These are phyloP conservation scores for Boulengeromyrus knoepffleri DNA, from an alignment of 2,113 vertebrate genomes.

Conservation along the genomic window DNA sequence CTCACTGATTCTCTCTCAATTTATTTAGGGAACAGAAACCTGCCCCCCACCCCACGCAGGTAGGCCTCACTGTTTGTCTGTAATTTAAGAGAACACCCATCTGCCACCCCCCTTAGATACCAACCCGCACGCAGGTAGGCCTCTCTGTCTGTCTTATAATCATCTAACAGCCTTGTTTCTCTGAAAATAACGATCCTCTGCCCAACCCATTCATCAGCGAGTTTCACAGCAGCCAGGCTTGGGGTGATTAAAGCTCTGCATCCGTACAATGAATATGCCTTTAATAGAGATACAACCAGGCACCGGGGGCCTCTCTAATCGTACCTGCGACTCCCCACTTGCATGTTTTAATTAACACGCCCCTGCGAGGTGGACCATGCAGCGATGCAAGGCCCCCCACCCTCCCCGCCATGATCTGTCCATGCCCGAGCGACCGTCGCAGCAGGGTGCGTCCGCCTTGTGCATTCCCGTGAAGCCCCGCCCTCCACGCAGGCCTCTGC, in stretches of 20 bases:
- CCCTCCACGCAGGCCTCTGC: not conserved
- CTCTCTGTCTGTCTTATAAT: slow-evolving; percentile 72
- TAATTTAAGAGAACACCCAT: not conserved
- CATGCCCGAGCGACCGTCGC: no score
- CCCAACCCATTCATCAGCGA: slow-evolving; percentile 98
- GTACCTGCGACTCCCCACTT: slow-evolving; percentile 74
- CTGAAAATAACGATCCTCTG: slow-evolving; percentile 89
- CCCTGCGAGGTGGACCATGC: slow-evolving; percentile 68
- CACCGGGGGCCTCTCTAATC: slow-evolving; percentile 93
- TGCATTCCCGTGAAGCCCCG: not conserved
- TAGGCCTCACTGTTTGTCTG: not conserved
- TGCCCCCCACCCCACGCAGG: not conserved
- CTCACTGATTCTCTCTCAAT: not conserved
- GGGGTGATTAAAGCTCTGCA: slow-evolving; percentile 99
- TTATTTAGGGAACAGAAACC: no score
- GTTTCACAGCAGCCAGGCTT: slow-evolving; percentile 94
- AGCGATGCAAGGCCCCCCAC: slow-evolving; percentile 63
- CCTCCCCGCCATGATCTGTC: not conserved
- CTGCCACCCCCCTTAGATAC: not conserved
- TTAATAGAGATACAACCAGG: slow-evolving; percentile 98
- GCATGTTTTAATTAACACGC: slow-evolving; percentile 84
- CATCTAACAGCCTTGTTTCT: slow-evolving; percentile 87
- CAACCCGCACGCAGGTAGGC: slow-evolving; percentile 20
- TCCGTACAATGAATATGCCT: slow-evolving; percentile 96
- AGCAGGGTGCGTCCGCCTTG: not conserved